Evolutionary conservation across 92 coral and sea anemone genomes (phyloP).

Genomic region (Siderastrea radians): DNA sequence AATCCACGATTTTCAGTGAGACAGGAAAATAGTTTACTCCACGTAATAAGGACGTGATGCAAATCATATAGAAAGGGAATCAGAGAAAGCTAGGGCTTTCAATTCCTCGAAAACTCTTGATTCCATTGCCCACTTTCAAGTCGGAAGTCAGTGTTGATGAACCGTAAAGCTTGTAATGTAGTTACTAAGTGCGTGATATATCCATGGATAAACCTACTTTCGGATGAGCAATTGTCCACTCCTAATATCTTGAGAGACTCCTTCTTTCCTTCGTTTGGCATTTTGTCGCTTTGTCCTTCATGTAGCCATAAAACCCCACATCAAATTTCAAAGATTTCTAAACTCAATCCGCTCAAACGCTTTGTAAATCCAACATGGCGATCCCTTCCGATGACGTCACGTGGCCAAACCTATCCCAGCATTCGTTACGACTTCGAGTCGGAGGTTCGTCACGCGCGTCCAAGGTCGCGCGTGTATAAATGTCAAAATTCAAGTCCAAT

Average conservation of each 20-base stretch:
- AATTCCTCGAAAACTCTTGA: neutral
- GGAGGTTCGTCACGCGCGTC: no score
- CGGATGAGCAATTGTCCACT: constrained; percentile 84
- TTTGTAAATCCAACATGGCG: constrained; percentile 94
- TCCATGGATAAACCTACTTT: constrained; percentile 80
- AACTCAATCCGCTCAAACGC: constrained; percentile 56
- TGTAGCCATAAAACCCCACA: constrained; percentile 81
- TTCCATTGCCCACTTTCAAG: constrained; percentile 31
- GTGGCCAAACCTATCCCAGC: constrained; percentile 67
- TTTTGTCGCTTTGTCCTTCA: constrained; percentile 80
- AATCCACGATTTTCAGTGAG: constrained; percentile 3
- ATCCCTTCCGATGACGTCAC: constrained; percentile 96
- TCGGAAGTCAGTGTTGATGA: constrained; percentile 45
- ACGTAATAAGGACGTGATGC: neutral
- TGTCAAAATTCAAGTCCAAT: no score
- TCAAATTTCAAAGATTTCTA: constrained; percentile 68
- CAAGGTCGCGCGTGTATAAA: no score
- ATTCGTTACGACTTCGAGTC: neutral
- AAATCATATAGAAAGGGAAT: neutral
- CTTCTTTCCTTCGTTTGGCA: constrained; percentile 99
- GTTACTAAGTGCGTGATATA: constrained; percentile 32
- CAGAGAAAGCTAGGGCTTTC: neutral
- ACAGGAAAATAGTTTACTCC: neutral
- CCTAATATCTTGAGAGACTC: constrained; percentile 91
- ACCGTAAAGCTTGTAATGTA: constrained; percentile 11